phyloP scores from a whole-genome alignment of 1,140 invertebrate genomes.

The Tetraneura akinire region DNA sequence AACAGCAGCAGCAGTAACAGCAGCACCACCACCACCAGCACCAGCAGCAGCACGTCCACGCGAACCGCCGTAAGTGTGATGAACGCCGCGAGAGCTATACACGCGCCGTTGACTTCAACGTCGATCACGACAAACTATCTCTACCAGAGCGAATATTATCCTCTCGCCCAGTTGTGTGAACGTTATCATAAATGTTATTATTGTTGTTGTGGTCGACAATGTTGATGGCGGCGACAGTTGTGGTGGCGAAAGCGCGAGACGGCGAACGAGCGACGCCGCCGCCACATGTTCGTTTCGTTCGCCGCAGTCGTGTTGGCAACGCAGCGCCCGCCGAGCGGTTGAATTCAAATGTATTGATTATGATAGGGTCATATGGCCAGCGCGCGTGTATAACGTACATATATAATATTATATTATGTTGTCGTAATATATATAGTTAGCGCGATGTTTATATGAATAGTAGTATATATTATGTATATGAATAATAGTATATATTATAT shows the following conservation, averaged over 20 bases:
- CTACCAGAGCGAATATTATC: too few relatives aligned
- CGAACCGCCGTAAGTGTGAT: conserved; percentile 40
- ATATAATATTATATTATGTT: too few relatives aligned
- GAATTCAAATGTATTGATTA: conserved; percentile 45
- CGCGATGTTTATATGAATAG: not conserved
- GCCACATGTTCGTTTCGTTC: not conserved
- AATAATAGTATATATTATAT: not conserved
- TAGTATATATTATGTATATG: not conserved
- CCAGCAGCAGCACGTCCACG: not conserved
- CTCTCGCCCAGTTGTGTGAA: not conserved
- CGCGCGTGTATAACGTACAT: not conserved
- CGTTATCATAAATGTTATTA: not conserved
- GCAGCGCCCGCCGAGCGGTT: conserved; percentile 23
- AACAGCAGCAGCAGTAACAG: not conserved
- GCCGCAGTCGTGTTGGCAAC: conserved; percentile 29
- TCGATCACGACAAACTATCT: not conserved
- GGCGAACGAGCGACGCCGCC: not conserved
- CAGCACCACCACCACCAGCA: not conserved
- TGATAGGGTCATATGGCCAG: conserved; percentile 41
- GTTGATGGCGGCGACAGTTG: not conserved
- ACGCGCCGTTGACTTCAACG: not conserved
- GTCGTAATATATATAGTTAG: too few relatives aligned
- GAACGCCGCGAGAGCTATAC: too few relatives aligned
- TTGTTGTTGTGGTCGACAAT: not conserved
- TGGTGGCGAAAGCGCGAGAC: not conserved